Evolutionary conservation across 2,888 invertebrate species (phyloP).

Genomic region (Lypha dubia): DNA sequence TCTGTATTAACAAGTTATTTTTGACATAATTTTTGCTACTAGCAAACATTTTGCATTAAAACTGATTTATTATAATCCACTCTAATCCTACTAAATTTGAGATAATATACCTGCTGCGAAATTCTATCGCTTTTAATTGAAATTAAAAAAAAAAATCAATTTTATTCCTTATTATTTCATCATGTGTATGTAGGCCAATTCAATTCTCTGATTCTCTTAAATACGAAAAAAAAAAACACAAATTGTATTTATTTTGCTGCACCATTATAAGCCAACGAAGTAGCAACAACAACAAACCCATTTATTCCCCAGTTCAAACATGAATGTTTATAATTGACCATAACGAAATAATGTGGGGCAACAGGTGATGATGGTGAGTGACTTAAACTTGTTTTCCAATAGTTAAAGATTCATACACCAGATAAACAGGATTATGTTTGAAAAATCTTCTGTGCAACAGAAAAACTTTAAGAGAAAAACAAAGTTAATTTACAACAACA

Average conservation of each 20-base stretch:
- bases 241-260: not conserved
- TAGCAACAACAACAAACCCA: not conserved
- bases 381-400: conserved; percentile 46
- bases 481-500: conserved; percentile 1
- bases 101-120: not conserved
- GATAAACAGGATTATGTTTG: conserved; percentile 15
- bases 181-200: conserved; percentile 45
- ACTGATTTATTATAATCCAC: not conserved
- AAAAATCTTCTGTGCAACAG: conserved; percentile 17
- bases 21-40: not conserved
- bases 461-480: not conserved
- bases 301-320: not conserved
- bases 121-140: too few species aligned
- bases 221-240: not conserved
- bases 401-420: conserved; percentile 2
- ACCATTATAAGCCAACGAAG: not conserved
- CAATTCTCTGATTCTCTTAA: conserved; percentile 30
- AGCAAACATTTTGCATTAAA: not conserved
- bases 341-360: conserved; percentile 45
- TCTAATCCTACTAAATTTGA: not conserved
- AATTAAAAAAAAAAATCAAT: not conserved
- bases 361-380: conserved; percentile 57
- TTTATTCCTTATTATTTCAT: not conserved
- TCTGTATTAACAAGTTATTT: not conserved
- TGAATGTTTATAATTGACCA: conserved; percentile 48